phyloP scores from a whole-genome alignment of 2,113 vertebrate genomes.

The Crotophaga sulcirostris region DNA sequence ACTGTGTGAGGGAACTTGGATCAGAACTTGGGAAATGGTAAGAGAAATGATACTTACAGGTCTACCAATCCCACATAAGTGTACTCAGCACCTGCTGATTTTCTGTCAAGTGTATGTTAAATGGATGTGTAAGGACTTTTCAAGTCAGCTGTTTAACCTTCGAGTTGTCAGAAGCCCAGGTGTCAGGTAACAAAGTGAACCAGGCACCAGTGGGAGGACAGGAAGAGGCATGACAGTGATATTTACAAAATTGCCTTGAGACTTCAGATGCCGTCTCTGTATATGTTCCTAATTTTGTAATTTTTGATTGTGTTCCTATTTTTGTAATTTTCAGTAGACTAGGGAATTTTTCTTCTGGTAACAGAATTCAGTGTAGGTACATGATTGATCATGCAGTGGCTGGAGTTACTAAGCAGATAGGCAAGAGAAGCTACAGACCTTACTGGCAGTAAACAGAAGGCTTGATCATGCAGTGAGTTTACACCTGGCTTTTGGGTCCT shows the following conservation, averaged over 20 bases:
- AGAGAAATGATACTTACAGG: neutral
- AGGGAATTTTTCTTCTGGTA: neutral
- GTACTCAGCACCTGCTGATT: neutral
- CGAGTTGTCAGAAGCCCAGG: neutral
- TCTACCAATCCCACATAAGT: neutral
- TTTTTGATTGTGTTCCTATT: neutral
- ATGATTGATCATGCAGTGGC: neutral
- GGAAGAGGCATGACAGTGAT: neutral
- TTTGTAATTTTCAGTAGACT: neutral
- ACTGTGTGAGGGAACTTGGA: too few species aligned
- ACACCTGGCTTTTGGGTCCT: neutral
- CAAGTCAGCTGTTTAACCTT: neutral
- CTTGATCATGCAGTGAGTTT: neutral
- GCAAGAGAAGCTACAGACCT: neutral
- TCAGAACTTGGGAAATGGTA: neutral
- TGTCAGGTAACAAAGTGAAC: neutral
- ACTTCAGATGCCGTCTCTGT: neutral
- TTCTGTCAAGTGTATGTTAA: neutral
- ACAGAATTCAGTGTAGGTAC: neutral
- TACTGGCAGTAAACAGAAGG: neutral
- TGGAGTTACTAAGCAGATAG: neutral
- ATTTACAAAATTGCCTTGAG: neutral
- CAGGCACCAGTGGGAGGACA: neutral
- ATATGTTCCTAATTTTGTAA: fast-evolving
- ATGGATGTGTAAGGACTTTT: neutral